phyloP scores from a whole-genome alignment of 2,888 invertebrate genomes.

The Gisinianus flammeolus region DNA sequence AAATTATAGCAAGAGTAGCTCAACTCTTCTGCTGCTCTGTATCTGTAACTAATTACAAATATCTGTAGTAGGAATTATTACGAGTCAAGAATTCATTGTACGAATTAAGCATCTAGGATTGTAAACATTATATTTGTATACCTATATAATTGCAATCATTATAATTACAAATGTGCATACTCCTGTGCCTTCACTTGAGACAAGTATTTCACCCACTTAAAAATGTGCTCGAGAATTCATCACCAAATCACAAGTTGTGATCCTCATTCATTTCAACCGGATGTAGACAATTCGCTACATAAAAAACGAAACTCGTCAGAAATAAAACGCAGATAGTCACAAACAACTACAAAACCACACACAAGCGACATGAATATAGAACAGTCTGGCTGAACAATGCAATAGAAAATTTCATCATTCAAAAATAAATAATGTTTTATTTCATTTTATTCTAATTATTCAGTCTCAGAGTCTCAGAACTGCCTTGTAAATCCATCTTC shows the following conservation, averaged over 20 bases:
- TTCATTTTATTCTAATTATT: neutral
- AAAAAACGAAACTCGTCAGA: neutral
- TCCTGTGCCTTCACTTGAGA: neutral
- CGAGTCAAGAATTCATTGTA: neutral
- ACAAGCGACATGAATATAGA: neutral
- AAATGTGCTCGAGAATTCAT: neutral
- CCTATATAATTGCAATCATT: neutral
- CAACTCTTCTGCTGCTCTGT: no score
- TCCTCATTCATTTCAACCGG: neutral
- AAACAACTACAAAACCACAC: neutral
- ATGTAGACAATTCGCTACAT: neutral
- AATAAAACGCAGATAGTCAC: neutral
- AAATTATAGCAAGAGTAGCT: no score
- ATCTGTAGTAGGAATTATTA: neutral
- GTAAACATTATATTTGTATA: neutral
- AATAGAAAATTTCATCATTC: neutral
- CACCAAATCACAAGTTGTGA: neutral
- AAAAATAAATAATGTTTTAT: neutral
- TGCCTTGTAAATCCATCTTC: no score
- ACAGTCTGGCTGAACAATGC: neutral
- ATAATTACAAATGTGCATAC: neutral
- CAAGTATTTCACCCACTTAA: neutral
- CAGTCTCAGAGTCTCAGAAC: neutral
- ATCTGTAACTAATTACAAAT: no score
- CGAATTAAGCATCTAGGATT: neutral